Evolutionary conservation across 2,888 invertebrate genomes (phyloP).

Genomic region (Pyrochroa serraticornis): DNA sequence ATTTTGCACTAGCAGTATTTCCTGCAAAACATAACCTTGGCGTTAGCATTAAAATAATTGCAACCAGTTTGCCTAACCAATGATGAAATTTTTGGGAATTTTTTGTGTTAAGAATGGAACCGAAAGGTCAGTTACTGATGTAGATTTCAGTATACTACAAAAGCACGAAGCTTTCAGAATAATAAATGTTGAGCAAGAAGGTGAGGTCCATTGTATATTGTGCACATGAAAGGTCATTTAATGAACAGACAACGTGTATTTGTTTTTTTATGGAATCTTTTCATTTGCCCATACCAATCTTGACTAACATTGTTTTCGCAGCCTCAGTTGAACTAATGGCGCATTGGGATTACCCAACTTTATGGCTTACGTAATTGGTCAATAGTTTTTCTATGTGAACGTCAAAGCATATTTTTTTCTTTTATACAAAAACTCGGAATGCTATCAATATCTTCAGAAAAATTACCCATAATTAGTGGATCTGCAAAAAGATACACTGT

Average conservation of each 20-base stretch:
- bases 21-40: too few relatives aligned
- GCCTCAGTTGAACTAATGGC: not conserved
- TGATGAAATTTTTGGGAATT: not conserved
- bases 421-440: too few relatives aligned
- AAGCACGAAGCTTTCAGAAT: not conserved
- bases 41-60: too few relatives aligned
- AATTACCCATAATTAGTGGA: too few relatives aligned
- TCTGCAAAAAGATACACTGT: too few relatives aligned
- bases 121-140: not conserved
- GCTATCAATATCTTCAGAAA: too few relatives aligned
- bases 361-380: not conserved
- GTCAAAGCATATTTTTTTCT: too few relatives aligned
- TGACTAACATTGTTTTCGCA: not conserved
- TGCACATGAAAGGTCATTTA: not conserved
- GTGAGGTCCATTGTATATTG: slow-evolving; percentile 4
- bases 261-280: not conserved
- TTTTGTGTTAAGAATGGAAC: not conserved
- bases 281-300: not conserved
- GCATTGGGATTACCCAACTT: not conserved
- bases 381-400: too few relatives aligned
- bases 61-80: not conserved
- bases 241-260: not conserved
- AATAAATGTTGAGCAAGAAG: slow-evolving; percentile 2
- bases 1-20: too few relatives aligned
- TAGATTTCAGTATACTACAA: not conserved